Evolutionary conservation across 2,113 vertebrate genomes (phyloP).

Genomic region (Pelecanus crispus): DNA sequence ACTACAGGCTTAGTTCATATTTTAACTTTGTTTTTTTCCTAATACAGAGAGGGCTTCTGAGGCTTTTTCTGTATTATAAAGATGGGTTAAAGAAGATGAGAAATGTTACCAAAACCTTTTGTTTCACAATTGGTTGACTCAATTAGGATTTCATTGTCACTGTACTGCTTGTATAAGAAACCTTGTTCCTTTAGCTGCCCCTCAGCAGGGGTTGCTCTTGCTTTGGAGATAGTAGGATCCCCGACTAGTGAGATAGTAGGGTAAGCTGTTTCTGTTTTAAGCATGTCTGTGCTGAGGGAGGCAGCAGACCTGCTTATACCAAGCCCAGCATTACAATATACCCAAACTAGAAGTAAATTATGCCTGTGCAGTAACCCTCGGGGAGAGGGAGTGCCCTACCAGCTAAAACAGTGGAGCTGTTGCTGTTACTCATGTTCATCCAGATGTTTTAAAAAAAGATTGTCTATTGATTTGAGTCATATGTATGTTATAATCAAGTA

Average conservation of each 20-base stretch:
- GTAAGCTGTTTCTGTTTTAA: background rate
- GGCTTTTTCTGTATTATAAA: background rate
- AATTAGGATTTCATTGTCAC: background rate
- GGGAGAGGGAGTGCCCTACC: background rate
- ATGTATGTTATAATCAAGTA: background rate
- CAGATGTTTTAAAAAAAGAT: background rate
- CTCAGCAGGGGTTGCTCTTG: background rate
- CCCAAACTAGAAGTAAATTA: background rate
- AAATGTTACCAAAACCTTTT: background rate
- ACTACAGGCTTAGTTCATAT: background rate
- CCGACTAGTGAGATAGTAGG: background rate
- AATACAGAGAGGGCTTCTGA: background rate
- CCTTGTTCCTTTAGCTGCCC: background rate
- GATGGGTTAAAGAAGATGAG: background rate
- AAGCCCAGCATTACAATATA: background rate
- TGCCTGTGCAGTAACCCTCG: background rate
- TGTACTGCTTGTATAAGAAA: background rate
- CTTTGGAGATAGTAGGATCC: background rate
- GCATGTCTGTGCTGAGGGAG: rapidly evolving
- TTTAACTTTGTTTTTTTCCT: background rate
- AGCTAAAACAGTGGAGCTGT: background rate
- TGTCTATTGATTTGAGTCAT: background rate
- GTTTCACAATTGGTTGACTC: background rate
- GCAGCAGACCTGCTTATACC: background rate
- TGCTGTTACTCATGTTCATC: background rate